Evolutionary conservation across 1,140 invertebrate species (phyloP), one percentile per base, ranked within the genome.

Genomic region (Drosophila athabasca): DNA sequence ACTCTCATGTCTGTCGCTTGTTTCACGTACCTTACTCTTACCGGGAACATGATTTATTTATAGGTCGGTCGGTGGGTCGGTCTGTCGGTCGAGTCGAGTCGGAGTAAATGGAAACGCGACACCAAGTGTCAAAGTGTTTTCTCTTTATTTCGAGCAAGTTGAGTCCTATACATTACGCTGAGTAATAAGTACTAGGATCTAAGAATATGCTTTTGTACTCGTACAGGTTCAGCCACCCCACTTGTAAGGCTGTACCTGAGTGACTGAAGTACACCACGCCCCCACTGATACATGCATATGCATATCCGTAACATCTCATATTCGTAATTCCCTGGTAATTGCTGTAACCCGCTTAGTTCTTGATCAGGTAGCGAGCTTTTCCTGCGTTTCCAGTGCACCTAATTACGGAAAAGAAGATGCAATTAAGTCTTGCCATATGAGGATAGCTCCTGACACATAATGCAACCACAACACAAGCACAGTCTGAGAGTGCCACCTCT

Each of bases 341-440:
- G 83, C 62, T 82, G 15, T 76, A 88, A 87, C 69, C 69, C 78
- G 78, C 82, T 87, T 85, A 82, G 67, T 81, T 62, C 62, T 64
- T 59, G 52, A 70, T 69, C 59, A 64, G 50, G 52, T 51, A 43
- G 58, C 59, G 60, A 72, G 55, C 50, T 60, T 62, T 22, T 58
- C 44, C 26, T 26, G 43, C 22, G 29, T 53, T 26, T 31, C 15
- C 11, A 54, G 39, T 50, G 55, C 58, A 66, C 57, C 73, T 76
- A 76, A 76, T 76, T 76, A 76, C 64, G 51, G 52, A 13, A 26
- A 59, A 45, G 51, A 39, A 22, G 24, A 24, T 49, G 66, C 70
- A 73, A 73, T 73, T 73, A 73, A 50, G 51, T 41, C 58, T n/a
- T n/a, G 48, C 46, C 48, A 62, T 55, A 48, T 43, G 19, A 17